Evolutionary conservation across 64 coral and sea anemone genomes (phyloP).

Genomic region (Orbicella faveolata): DNA sequence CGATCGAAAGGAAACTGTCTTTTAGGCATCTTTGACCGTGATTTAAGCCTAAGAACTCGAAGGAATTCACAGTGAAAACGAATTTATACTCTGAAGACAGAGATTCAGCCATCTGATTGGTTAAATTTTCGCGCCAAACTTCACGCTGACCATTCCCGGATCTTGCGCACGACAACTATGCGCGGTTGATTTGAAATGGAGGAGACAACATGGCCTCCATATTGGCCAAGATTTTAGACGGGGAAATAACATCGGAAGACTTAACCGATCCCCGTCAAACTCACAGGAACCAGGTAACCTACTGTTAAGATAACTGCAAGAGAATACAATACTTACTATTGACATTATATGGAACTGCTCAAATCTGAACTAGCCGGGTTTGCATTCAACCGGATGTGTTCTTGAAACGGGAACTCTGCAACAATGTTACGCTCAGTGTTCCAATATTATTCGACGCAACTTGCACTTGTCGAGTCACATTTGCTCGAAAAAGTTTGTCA

Average conservation of each 20-base stretch:
- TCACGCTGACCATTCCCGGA: slow-evolving; percentile 23
- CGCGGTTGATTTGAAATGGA: slow-evolving; percentile 65
- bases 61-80: not conserved
- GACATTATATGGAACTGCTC: too few species aligned
- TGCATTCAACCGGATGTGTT: too few species aligned
- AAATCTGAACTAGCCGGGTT: too few species aligned
- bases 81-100: not conserved
- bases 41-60: not conserved
- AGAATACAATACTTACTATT: not conserved
- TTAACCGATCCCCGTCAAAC: not conserved
- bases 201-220: slow-evolving; percentile 14
- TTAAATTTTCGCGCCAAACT: slow-evolving; percentile 74
- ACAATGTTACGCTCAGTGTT: too few species aligned
- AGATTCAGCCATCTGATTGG: slow-evolving; percentile 58
- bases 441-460: too few species aligned
- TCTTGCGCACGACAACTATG: slow-evolving; percentile 54
- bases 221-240: slow-evolving; percentile 58
- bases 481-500: too few species aligned
- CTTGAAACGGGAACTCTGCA: too few species aligned
- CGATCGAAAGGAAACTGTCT: slow-evolving; percentile 84
- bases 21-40: slow-evolving; percentile 69
- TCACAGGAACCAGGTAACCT: slow-evolving; percentile 7
- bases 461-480: too few species aligned
- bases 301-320: not conserved
- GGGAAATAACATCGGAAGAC: slow-evolving; percentile 50